Evolutionary conservation across 2,888 invertebrate species (phyloP), one percentile per base, ranked within the genome.

Genomic region (Creontiades dilutus): DNA sequence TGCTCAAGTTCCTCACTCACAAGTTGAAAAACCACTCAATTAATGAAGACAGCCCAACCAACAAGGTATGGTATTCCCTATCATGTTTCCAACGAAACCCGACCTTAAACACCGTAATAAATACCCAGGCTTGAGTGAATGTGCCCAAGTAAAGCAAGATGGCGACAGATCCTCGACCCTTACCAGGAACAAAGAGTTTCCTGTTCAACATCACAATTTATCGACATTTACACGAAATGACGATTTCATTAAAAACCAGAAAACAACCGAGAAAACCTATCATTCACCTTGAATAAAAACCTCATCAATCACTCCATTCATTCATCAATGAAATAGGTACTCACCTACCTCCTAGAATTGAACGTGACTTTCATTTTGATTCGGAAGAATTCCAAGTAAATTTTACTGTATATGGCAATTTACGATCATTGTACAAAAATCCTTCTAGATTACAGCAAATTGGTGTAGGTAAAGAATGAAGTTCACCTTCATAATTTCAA

Each of bases 1-100:
- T 97, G 96, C 96, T 97, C 94, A 96, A 96, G 94, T 96, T 96
- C 94, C 95, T 97, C 93, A 97, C 97, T 93, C 96, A 96, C 94
- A 97, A 97, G 95, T 95, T 97, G 94, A 96, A 96, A 94, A 96
- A 96, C 94, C 97, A 97, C 94, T 96, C 96, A 94, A 95, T 97
- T 94, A 96, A 96, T 95, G 97, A 97, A 95, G 96, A 96, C 91
- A 91, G 90, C 90, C 91, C 91, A 57, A 90, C 90, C 80, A 91
- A 91, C 78, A 91, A 90, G 90, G 91, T 91, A 86, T 13, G 14
- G 14, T 47, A 3, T 27, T 19, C 89, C 19, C 2, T 27, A 7
- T 52, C 48, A 13, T 11, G 23, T 19, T 47, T 57, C 84, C 52
- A 48, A 84, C 19, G 55, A 52, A 16, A 89, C 47, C 78, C 84